These are phyloP conservation scores for Macrochelys suwanniensis DNA, from an alignment of 2,797 vertebrate species.

Conservation along the genomic window DNA sequence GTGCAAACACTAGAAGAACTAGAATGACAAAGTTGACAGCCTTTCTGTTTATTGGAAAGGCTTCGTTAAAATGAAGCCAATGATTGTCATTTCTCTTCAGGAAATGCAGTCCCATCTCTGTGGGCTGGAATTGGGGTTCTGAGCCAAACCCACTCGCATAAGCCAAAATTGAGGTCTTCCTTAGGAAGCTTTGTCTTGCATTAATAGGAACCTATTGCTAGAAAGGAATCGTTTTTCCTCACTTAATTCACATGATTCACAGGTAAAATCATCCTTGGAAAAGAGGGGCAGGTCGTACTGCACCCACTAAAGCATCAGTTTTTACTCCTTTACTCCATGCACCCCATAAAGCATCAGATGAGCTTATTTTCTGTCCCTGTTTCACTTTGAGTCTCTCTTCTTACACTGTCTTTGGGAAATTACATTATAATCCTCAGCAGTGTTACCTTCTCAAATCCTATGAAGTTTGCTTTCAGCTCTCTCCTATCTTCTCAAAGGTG, in stretches of 20 bases:
- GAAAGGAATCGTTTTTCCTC: neutral
- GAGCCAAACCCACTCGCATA: neutral
- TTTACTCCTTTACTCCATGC: neutral
- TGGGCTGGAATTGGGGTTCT: neutral
- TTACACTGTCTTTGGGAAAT: neutral
- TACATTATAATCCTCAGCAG: neutral
- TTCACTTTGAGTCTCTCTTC: neutral
- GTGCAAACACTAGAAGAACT: neutral
- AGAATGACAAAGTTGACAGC: neutral
- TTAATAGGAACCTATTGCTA: neutral
- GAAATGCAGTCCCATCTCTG: neutral
- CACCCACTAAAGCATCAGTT: neutral
- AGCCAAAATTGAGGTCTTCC: neutral
- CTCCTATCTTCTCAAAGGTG: neutral
- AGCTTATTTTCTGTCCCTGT: neutral
- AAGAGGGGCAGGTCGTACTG: accelerated
- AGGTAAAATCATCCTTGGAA: conserved; percentile 9
- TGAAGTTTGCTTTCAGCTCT: neutral
- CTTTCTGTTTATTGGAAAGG: neutral
- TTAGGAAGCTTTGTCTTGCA: neutral
- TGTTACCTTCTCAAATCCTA: neutral
- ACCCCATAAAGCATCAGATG: neutral
- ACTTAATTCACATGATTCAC: accelerated
- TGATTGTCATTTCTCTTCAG: conserved; percentile 3
- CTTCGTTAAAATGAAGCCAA: conserved; percentile 11